A percentile compares a stretch with the other conserved stretches of the same genome.
Conservation (phyloP, 2,888 invertebrate species). For the Megalurothrips usitatus region DNA sequence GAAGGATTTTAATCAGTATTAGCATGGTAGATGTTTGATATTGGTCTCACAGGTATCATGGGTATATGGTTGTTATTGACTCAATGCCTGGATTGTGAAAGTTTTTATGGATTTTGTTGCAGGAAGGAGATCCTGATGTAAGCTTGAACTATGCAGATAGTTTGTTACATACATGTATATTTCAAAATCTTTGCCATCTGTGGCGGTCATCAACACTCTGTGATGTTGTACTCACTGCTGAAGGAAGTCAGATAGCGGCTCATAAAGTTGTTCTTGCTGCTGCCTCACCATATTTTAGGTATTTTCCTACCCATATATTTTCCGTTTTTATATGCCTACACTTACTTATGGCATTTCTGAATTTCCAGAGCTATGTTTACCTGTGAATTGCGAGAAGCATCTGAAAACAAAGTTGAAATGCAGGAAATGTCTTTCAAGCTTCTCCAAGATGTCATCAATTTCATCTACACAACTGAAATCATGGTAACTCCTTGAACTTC, state of each 20-base stretch:
- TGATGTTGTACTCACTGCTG: neutral
- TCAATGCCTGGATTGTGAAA: neutral
- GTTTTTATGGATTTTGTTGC: neutral
- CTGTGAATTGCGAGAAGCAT: neutral
- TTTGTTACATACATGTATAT: neutral
- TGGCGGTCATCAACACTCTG: neutral
- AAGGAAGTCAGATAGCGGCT: neutral
- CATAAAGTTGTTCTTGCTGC: constrained; percentile 11
- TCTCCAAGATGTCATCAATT: neutral
- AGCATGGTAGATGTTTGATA: neutral
- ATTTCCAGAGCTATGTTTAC: neutral
- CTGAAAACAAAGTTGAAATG: neutral
- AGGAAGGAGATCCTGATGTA: neutral
- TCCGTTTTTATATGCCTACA: too few relatives aligned
- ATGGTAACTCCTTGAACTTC: neutral
- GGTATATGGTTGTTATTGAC: neutral
- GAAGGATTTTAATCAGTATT: neutral
- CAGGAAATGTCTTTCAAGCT: neutral
- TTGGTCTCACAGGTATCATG: neutral
- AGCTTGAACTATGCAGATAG: constrained; percentile 3
- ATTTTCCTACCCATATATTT: neutral
- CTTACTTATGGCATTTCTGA: neutral
- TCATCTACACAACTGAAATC: neutral
- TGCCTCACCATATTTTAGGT: constrained; percentile 2
- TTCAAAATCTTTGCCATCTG: constrained; percentile 14